Percentiles rank a stretch among this genome's conserved stretches.
Conservation (phyloP, 2,113 vertebrate genomes). For the Tragelaphus scriptus region DNA sequence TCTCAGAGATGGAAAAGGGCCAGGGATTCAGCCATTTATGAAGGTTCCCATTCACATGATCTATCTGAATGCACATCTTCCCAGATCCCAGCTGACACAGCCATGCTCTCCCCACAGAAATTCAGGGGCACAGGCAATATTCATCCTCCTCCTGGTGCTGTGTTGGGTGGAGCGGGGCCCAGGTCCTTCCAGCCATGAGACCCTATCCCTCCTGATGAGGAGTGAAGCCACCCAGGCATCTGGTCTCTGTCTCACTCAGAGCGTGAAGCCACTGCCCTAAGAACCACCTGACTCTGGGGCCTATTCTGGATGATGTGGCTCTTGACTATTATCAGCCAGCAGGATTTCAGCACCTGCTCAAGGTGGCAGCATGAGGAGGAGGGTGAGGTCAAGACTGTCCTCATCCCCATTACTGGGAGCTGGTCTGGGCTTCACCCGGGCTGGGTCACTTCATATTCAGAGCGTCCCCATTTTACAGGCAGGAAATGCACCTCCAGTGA, state of each 20-base stretch:
- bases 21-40: not conserved
- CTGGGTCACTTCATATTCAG: not conserved
- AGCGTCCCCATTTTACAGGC: not conserved
- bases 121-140: not conserved
- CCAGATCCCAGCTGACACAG: fast-evolving
- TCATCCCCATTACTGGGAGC: not conserved
- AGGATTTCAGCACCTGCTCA: not conserved
- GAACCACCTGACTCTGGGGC: not conserved
- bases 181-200: not conserved
- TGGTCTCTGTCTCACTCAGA: not conserved
- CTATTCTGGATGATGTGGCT: not conserved
- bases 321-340: not conserved
- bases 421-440: not conserved
- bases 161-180: too few relatives aligned
- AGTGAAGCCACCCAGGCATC: not conserved
- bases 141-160: not conserved
- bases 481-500: not conserved
- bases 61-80: fast-evolving
- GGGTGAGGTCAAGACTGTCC: not conserved
- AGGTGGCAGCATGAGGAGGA: not conserved
- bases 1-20: not conserved
- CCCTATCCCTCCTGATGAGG: not conserved
- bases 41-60: not conserved
- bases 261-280: not conserved
- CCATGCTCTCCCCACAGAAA: fast-evolving